Base-by-base conservation (phyloP, 2,888 invertebrate genomes). In the Leptothorax acervorum region DNA sequence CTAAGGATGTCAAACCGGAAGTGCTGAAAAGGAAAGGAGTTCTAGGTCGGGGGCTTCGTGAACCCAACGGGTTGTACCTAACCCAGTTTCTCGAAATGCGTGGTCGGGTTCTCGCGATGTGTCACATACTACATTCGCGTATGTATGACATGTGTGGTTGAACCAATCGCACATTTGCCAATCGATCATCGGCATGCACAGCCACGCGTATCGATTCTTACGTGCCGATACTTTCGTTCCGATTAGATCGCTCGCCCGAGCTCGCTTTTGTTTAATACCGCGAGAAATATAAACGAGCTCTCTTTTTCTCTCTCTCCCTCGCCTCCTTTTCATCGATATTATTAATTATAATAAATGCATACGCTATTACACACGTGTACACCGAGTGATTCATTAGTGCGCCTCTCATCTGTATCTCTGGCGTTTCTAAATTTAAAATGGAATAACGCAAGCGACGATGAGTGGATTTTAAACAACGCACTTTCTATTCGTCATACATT, bases 11-110 rank as follows among this genome's bases (percentile, higher is more conserved):
- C 82, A 70, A 73, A 65, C 55, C 82, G 86, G 82, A 83, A 81
- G 31, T 75, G 70, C 65, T 82, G 76, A 60, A 78, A 81, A 83
- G 85, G 82, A 79, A 78, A 75, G 55, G 75, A 83, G 85, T 86
- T 87, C 87, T 85, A 87, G 87, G 86, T 86, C 85, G 86, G 39
- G 31, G 53, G 65, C 63, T 76, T 39, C 57, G 66, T 53, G 70
- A 75, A 55, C 75, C 71, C 68, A 51, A 18, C 48, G 18, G 48
- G 45, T 68, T 62, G 35, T 83, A 23, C 23, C 23, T 23, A 86
- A 87, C 85, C 87, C 63, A 87, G 81, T 87, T 87, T 87, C 83
- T 62, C 66, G 65, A 83, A 83, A 81, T 83, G 81, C 85, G 70
- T 65, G 85, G 65, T 63, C 63, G 75, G 73, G 55, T 53, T 53